These are phyloP conservation scores for Pangasius macronema DNA, from an alignment of 2,797 vertebrate species.

Conservation along the genomic window DNA sequence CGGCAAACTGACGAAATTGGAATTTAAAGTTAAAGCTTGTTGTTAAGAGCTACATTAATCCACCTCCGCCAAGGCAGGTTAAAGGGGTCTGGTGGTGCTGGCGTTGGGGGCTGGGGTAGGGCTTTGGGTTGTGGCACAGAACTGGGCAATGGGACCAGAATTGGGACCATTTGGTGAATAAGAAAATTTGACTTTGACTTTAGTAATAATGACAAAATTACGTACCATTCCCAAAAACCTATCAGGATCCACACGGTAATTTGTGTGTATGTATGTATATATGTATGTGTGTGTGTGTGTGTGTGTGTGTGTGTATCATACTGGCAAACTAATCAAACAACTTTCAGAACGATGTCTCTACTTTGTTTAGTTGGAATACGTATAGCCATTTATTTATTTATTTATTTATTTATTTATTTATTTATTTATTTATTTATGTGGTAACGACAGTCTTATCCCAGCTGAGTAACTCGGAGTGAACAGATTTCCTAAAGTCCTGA, in stretches of 20 bases:
- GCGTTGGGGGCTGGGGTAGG: too few relatives aligned
- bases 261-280: not conserved
- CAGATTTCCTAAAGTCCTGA: not conserved
- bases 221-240: not conserved
- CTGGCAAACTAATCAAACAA: not conserved
- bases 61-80: not conserved
- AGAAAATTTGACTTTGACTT: not conserved
- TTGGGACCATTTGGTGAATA: not conserved
- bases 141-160: not conserved
- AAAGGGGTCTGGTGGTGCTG: not conserved
- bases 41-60: not conserved
- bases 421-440: not conserved
- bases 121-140: not conserved
- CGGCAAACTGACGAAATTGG: not conserved
- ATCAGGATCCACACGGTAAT: not conserved
- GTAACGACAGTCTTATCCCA: not conserved
- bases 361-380: not conserved
- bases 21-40: not conserved
- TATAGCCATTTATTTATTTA: too few relatives aligned
- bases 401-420: too few relatives aligned
- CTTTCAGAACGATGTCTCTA: too few relatives aligned
- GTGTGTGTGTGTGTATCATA: not conserved
- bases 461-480: not conserved
- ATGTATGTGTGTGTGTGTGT: too few relatives aligned
- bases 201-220: slow-evolving; percentile 3